Conservation (phyloP, 2,797 vertebrate species). For the Cygnus olor region DNA sequence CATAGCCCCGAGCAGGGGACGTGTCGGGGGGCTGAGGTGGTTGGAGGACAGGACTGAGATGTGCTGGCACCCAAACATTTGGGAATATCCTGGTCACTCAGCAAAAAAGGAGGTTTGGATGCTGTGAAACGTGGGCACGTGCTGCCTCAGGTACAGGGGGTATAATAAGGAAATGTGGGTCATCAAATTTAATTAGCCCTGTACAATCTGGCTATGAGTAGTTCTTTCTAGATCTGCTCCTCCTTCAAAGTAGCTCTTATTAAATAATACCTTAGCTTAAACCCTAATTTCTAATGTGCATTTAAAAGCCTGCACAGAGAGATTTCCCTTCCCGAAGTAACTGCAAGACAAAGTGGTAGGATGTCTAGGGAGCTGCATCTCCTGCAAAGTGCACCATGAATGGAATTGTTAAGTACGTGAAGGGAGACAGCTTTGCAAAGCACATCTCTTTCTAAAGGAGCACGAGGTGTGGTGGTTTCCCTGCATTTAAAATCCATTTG, state of each 20-base stretch:
- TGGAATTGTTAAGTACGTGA: not conserved
- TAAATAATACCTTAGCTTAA: constrained; percentile 25
- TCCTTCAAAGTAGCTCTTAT: not conserved
- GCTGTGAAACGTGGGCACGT: not conserved
- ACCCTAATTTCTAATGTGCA: not conserved
- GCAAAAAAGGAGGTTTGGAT: not conserved
- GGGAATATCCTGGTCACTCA: not conserved
- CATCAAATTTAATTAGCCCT: constrained; percentile 24
- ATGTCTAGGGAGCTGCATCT: rapidly evolving
- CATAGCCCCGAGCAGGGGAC: not conserved
- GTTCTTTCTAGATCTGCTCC: constrained; percentile 11
- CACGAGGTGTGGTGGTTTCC: rapidly evolving
- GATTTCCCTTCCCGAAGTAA: not conserved
- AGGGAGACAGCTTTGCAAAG: not conserved
- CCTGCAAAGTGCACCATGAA: not conserved
- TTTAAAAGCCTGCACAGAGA: constrained; percentile 22
- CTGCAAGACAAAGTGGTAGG: not conserved
- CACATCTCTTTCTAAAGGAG: not conserved
- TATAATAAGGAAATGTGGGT: constrained; percentile 7
- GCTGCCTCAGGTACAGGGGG: not conserved
- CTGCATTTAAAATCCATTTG: not conserved
- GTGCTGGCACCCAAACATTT: not conserved
- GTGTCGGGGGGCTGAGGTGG: constrained; percentile 2
- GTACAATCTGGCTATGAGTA: not conserved
- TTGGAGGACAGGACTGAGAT: not conserved